Conservation (phyloP, 2,888 invertebrate species). For the Limnephilus auricula region DNA sequence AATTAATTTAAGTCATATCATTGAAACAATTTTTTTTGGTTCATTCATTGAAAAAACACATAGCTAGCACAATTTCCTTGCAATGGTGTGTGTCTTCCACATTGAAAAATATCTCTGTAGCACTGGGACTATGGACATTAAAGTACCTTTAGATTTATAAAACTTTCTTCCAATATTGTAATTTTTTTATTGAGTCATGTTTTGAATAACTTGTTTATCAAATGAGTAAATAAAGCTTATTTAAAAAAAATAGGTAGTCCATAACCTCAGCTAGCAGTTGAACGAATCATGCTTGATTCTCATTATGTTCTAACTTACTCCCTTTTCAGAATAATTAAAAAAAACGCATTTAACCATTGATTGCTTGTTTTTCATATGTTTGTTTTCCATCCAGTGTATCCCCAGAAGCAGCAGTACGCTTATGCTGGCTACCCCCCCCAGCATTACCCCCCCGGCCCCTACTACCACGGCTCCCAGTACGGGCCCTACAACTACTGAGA, state of each 20-base stretch:
- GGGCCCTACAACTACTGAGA: constrained; percentile 94
- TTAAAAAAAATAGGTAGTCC: no score
- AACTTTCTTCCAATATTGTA: not conserved
- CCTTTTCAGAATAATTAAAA: not conserved
- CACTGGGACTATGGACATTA: not conserved
- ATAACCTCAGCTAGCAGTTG: no score
- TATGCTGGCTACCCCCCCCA: constrained; percentile 92
- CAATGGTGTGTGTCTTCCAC: not conserved
- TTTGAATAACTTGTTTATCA: not conserved
- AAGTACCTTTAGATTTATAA: not conserved
- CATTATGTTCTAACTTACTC: not conserved
- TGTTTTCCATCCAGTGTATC: constrained; percentile 84
- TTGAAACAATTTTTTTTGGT: not conserved
- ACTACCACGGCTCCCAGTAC: constrained; percentile 95
- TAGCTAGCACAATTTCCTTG: not conserved
- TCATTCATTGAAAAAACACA: not conserved
- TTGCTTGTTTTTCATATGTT: constrained; percentile 31
- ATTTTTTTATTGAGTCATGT: no score
- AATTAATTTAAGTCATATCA: not conserved
- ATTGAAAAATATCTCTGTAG: not conserved
- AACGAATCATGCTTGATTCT: no score
- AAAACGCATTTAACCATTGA: not conserved
- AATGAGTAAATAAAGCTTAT: not conserved
- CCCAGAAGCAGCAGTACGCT: constrained; percentile 95
- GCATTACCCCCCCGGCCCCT: constrained; percentile 90